A percentile compares a stretch with the other conserved stretches of the same genome.
These are phyloP conservation scores for Sipha maydis DNA, from an alignment of 2,888 invertebrate genomes.

Conservation along the genomic window DNA sequence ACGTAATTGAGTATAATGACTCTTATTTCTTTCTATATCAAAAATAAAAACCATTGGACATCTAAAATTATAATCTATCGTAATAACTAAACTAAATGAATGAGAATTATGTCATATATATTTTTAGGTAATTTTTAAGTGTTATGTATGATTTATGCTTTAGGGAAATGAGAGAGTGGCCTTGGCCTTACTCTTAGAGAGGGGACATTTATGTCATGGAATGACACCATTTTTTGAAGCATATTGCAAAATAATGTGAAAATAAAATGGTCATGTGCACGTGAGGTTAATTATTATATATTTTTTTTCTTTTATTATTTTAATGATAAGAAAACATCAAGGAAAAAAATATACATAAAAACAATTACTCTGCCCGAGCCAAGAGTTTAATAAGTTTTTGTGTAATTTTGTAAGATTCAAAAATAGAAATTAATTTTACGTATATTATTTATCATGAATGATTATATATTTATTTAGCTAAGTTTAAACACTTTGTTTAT, in stretches of 20 bases:
- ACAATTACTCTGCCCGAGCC: not conserved
- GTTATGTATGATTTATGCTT: conserved; percentile 39
- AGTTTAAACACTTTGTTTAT: too few species aligned
- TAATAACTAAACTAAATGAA: conserved; percentile 1
- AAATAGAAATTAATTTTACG: too few species aligned
- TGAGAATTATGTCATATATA: conserved; percentile 9
- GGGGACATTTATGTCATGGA: conserved; percentile 31
- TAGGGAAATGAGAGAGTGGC: conserved; percentile 49
- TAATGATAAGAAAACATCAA: not conserved
- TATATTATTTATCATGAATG: too few species aligned
- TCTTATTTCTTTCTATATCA: not conserved
- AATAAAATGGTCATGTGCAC: conserved; percentile 45
- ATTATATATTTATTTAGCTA: too few species aligned
- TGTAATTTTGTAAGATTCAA: not conserved
- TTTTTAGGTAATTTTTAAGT: conserved; percentile 12
- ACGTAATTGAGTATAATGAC: not conserved
- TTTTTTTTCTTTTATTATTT: conserved; percentile 22
- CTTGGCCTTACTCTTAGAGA: conserved; percentile 48
- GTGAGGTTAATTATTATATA: conserved; percentile 26
- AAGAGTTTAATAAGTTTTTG: not conserved
- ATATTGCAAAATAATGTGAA: conserved; percentile 53
- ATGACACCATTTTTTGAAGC: conserved; percentile 40
- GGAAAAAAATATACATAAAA: not conserved
- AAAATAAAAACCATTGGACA: not conserved
- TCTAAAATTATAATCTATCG: conserved; percentile 1